These are phyloP conservation scores for Ctenomys sociabilis DNA, from an alignment of 2,113 vertebrate species.

Conservation along the genomic window DNA sequence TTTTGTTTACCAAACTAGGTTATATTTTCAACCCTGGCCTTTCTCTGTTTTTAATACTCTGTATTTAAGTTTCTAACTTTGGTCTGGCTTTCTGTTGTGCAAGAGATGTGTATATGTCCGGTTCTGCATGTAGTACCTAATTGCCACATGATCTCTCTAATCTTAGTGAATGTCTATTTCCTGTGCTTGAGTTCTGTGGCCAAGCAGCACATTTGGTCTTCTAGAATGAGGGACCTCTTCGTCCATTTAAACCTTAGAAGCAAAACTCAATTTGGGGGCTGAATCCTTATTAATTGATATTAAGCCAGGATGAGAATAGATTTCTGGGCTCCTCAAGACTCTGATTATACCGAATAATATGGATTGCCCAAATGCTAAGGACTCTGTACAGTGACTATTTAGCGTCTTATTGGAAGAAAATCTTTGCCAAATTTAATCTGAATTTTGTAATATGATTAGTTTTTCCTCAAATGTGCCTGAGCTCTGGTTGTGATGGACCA, in stretches of 20 bases:
- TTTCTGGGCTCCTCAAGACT: neutral
- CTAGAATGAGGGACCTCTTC: neutral
- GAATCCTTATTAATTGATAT: neutral
- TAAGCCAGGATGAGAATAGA: neutral
- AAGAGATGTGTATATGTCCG: neutral
- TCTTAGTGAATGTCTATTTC: neutral
- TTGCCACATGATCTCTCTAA: neutral
- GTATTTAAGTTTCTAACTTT: neutral
- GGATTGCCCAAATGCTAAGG: neutral
- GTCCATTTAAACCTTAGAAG: neutral
- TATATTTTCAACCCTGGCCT: neutral
- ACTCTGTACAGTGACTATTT: neutral
- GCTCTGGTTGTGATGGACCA: fast-evolving
- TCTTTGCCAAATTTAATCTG: neutral
- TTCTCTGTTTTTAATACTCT: neutral
- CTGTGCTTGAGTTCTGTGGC: neutral
- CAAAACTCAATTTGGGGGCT: neutral
- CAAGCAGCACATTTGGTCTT: neutral
- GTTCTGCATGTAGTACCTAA: neutral
- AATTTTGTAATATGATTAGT: neutral
- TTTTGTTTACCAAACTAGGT: neutral
- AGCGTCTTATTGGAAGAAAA: neutral
- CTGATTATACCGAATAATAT: neutral
- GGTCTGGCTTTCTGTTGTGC: neutral
- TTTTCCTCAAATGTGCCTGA: neutral